Evolutionary conservation across 2,888 invertebrate species (phyloP).

Genomic region (Metellina segmentata): DNA sequence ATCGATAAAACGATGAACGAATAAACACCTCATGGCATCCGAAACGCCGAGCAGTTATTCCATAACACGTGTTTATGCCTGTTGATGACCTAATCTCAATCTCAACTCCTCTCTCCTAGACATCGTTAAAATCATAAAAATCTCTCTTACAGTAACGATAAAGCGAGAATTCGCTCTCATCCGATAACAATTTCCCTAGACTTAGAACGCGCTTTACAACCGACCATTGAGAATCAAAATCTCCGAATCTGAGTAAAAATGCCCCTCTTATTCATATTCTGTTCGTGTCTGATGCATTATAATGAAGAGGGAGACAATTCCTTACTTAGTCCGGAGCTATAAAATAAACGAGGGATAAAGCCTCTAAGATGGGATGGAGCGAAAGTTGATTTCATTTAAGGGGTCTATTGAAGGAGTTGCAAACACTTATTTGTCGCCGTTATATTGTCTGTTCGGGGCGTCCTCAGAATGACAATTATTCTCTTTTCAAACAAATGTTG

Average conservation of each 20-base stretch:
- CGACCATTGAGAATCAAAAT: constrained; percentile 47
- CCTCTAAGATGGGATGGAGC: neutral
- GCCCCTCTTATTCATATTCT: constrained; percentile 38
- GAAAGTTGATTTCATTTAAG: neutral
- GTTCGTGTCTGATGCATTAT: constrained; percentile 14
- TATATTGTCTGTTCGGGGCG: constrained; percentile 53
- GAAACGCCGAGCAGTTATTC: neutral
- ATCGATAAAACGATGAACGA: neutral
- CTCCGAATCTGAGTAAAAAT: constrained; percentile 26
- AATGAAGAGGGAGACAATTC: neutral
- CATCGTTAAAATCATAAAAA: constrained; percentile 28
- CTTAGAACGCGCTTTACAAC: constrained; percentile 29
- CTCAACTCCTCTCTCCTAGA: neutral
- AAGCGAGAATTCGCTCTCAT: neutral
- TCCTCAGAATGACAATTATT: constrained; percentile 75
- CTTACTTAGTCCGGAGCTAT: neutral
- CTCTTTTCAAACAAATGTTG: constrained; percentile 76
- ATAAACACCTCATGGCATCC: neutral
- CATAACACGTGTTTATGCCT: constrained; percentile 8
- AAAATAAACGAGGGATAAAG: constrained; percentile 12
- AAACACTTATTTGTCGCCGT: constrained; percentile 75
- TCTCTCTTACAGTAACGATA: neutral
- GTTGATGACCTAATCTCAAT: constrained; percentile 25
- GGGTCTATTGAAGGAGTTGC: constrained; percentile 60
- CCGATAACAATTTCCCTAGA: neutral